A percentile compares a stretch with the other conserved stretches of the same genome.
Conservation (phyloP, 2,797 vertebrate genomes). For the Oreochromis grahami region DNA sequence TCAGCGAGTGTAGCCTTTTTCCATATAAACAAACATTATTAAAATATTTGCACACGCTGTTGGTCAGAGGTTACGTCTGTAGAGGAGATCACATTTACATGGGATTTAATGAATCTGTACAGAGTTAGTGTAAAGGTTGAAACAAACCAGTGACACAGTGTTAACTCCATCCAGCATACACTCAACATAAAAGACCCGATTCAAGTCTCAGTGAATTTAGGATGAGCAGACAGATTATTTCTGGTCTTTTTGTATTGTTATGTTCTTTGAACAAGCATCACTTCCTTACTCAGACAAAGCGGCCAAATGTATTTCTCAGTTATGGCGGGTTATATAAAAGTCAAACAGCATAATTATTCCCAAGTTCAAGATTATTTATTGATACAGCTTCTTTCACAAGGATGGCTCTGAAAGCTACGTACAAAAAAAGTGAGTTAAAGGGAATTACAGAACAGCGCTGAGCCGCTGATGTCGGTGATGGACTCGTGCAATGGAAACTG, state of each 20-base stretch:
- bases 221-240: background rate
- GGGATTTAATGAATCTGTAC: background rate
- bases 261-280: background rate
- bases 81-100: background rate
- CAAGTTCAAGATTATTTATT: background rate
- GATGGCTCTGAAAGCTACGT: accelerated
- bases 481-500: background rate
- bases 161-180: background rate
- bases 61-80: background rate
- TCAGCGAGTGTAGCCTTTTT: accelerated
- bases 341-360: background rate
- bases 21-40: background rate
- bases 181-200: background rate
- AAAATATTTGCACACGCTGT: background rate
- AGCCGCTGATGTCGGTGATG: background rate
- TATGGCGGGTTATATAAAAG: background rate
- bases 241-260: background rate
- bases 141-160: background rate
- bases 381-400: background rate
- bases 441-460: background rate
- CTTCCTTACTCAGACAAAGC: background rate
- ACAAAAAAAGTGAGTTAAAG: background rate
- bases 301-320: background rate
- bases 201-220: background rate
- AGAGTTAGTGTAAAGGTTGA: background rate